Conservation (phyloP, 2,113 vertebrate species). For the Vidua chalybeata region DNA sequence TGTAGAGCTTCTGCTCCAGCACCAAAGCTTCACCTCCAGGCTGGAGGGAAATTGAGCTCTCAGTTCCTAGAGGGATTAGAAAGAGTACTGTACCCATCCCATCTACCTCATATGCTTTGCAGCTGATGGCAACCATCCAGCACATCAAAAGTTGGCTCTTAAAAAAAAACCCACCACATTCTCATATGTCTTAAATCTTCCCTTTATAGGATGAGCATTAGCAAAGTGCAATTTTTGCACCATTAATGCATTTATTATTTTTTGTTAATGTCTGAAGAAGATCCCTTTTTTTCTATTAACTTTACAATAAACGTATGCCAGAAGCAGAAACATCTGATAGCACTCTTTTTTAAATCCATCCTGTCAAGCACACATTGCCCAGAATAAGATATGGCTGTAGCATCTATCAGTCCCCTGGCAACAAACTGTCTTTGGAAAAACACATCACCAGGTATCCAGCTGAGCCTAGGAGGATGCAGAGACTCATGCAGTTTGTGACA, state of each 20-base stretch:
- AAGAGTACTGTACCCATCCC: neutral
- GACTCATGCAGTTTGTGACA: neutral
- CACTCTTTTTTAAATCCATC: neutral
- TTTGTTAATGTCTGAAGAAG: neutral
- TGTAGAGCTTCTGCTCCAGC: neutral
- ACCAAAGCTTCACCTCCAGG: neutral
- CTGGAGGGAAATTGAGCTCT: neutral
- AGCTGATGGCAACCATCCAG: neutral
- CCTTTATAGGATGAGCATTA: neutral
- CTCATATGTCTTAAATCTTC: neutral
- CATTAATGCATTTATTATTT: neutral
- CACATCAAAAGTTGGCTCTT: neutral
- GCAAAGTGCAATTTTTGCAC: neutral
- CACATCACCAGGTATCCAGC: neutral
- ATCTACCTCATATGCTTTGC: neutral
- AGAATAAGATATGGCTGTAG: neutral
- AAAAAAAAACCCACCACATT: neutral
- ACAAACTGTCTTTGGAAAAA: neutral
- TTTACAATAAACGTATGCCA: neutral
- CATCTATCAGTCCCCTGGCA: neutral
- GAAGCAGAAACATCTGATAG: neutral
- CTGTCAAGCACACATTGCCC: neutral
- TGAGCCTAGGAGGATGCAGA: neutral
- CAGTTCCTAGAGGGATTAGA: neutral
- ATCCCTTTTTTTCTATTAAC: neutral